Percentiles rank a stretch among this genome's conserved stretches.
These are phyloP conservation scores for Limulus polyphemus DNA, from an alignment of 2,888 invertebrate genomes.

Conservation along the genomic window DNA sequence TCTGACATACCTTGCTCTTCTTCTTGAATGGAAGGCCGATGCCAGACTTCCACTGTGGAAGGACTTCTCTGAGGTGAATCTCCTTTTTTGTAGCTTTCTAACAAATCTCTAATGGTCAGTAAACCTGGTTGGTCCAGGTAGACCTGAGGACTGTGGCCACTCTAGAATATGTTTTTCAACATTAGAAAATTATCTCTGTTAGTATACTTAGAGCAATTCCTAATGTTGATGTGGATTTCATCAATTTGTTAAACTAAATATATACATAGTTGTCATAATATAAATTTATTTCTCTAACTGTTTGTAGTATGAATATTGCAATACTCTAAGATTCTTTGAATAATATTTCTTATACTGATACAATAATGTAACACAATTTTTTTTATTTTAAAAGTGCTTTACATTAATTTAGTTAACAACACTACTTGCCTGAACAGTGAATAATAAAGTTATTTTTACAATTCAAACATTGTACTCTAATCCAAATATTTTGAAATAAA, in stretches of 20 bases:
- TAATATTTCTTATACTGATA: too few relatives aligned
- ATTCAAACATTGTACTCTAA: too few relatives aligned
- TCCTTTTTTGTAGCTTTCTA: conserved; percentile 21
- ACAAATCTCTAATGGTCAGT: conserved; percentile 24
- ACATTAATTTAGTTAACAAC: too few relatives aligned
- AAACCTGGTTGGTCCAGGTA: conserved; percentile 40
- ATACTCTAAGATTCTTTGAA: too few relatives aligned
- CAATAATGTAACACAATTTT: too few relatives aligned
- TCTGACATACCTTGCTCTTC: too few relatives aligned
- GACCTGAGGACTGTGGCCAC: conserved; percentile 49
- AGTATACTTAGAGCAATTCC: not conserved
- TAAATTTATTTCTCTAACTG: conserved; percentile 33
- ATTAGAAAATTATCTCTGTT: not conserved
- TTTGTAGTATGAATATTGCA: too few relatives aligned
- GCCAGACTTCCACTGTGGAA: conserved; percentile 24
- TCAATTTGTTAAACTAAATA: too few relatives aligned
- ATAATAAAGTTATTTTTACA: too few relatives aligned
- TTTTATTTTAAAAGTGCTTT: too few relatives aligned
- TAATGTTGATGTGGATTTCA: not conserved
- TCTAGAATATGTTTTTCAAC: conserved; percentile 3
- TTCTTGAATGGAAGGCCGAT: conserved; percentile 18
- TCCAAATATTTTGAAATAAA: too few relatives aligned
- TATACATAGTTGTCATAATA: not conserved
- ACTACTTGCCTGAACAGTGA: too few relatives aligned
- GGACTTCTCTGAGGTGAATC: conserved; percentile 10